Conservation (phyloP, 2,888 invertebrate genomes). For the Drosophila meridionalis region DNA sequence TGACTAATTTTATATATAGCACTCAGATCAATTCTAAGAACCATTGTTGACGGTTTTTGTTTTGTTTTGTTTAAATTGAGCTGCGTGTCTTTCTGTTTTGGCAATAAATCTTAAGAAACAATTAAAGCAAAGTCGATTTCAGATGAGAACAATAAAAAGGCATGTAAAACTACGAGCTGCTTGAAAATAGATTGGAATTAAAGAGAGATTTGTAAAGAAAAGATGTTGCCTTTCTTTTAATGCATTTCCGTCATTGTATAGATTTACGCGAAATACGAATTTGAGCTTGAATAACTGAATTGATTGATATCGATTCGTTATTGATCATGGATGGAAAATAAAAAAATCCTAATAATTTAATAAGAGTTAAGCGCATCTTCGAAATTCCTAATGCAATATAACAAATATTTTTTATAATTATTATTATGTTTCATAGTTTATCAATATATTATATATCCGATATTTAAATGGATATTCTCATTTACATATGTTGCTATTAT, state of each 20-base stretch:
- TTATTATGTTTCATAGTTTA: too few species aligned
- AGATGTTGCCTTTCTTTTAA: background rate
- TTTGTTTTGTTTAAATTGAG: conserved; percentile 3
- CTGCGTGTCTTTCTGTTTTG: conserved; percentile 4
- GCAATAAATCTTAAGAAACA: conserved; percentile 6
- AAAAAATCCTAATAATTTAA: too few species aligned
- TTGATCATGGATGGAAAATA: too few species aligned
- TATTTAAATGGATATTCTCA: background rate
- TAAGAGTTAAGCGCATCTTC: too few species aligned
- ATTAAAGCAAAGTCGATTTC: conserved; percentile 6
- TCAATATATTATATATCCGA: too few species aligned
- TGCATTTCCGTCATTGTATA: background rate
- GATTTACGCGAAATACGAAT: too few species aligned
- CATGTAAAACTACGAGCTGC: conserved; percentile 1
- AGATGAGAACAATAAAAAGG: conserved; percentile 1
- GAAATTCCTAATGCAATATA: too few species aligned
- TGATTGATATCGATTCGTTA: background rate
- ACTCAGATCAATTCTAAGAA: conserved; percentile 33
- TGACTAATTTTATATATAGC: conserved; percentile 41
- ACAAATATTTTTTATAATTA: too few species aligned
- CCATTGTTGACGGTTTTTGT: background rate
- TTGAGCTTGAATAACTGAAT: background rate
- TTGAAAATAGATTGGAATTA: conserved; percentile 4
- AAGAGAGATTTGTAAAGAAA: background rate
- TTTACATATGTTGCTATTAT: background rate